These are phyloP conservation scores for Acrocephalus scirpaceus DNA, from an alignment of 2,797 vertebrate genomes.

Conservation along the genomic window DNA sequence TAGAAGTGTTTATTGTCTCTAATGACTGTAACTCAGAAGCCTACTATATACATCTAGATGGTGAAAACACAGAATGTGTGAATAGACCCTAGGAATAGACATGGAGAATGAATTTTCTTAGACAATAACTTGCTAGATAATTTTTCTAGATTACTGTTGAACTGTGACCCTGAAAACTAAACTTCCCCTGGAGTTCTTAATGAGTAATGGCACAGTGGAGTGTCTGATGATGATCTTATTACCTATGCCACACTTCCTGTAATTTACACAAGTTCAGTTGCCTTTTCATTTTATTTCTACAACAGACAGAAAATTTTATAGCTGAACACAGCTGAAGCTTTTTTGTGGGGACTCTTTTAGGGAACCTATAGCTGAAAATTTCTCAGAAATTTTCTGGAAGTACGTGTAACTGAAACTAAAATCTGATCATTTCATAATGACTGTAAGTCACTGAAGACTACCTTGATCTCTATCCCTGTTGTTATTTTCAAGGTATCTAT, in stretches of 20 bases:
- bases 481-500: not conserved
- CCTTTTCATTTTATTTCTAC: not conserved
- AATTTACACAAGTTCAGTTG: not conserved
- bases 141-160: not conserved
- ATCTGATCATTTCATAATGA: not conserved
- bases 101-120: not conserved
- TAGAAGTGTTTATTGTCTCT: not conserved
- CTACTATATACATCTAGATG: not conserved
- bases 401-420: not conserved
- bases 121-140: not conserved
- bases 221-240: not conserved
- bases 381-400: not conserved
- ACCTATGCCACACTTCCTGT: not conserved
- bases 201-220: not conserved
- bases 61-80: not conserved
- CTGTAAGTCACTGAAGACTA: fast-evolving
- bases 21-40: not conserved
- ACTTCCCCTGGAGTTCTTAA: not conserved
- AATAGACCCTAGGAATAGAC: not conserved
- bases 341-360: fast-evolving
- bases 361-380: not conserved
- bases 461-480: not conserved
- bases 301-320: not conserved
- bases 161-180: not conserved
- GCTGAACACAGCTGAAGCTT: not conserved